Evolutionary conservation across 2,797 vertebrate species (phyloP).

Genomic region (Lerista edwardsae): DNA sequence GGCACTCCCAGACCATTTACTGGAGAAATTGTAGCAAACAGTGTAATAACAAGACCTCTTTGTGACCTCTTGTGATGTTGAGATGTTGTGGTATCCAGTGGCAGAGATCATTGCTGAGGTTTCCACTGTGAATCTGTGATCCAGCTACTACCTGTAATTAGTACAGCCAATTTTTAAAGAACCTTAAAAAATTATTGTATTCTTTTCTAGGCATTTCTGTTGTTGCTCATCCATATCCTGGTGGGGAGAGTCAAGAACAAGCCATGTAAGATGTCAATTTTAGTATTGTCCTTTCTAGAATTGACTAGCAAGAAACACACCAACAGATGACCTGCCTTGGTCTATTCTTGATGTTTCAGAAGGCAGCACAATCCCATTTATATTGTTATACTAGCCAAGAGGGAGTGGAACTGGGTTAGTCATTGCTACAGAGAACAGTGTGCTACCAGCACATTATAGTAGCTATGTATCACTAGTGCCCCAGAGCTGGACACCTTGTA

Average conservation of each 20-base stretch:
- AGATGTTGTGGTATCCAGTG: not conserved
- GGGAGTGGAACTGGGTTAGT: not conserved
- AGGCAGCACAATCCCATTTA: not conserved
- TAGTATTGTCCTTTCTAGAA: conserved; percentile 28
- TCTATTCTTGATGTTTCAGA: not conserved
- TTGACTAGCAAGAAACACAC: conserved; percentile 23
- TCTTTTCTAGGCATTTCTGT: conserved; percentile 87
- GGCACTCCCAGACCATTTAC: not conserved
- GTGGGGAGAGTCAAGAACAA: conserved; percentile 88
- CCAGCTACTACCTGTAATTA: not conserved
- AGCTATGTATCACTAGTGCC: not conserved
- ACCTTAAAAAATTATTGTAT: conserved; percentile 13
- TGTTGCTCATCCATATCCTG: conserved; percentile 92
- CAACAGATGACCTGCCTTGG: not conserved
- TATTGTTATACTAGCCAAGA: not conserved
- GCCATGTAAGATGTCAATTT: conserved; percentile 83
- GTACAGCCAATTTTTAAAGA: not conserved
- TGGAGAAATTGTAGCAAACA: not conserved
- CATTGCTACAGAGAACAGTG: not conserved
- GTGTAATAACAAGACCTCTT: not conserved
- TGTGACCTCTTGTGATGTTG: not conserved
- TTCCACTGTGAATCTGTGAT: not conserved
- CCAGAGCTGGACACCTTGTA: not conserved
- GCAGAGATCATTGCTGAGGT: not conserved
- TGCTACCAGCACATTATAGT: not conserved